Percentiles rank a stretch among this genome's conserved stretches.
Conservation (phyloP, 1,140 invertebrate species). For the Gryon sp. region DNA sequence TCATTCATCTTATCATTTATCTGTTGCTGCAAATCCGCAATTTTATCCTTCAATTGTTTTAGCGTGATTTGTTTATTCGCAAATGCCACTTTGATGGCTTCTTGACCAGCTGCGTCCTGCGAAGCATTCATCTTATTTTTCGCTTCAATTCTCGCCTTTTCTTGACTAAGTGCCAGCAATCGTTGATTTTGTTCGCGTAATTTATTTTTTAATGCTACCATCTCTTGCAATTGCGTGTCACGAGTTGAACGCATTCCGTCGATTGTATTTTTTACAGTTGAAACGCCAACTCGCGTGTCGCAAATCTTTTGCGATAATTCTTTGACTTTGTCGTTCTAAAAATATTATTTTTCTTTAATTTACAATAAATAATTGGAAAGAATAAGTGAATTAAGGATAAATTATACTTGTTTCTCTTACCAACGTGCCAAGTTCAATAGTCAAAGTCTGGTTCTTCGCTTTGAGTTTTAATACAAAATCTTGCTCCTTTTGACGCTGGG, state of each 20-base stretch:
- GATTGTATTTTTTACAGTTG: slow-evolving; percentile 95
- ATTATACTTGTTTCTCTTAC: slow-evolving; percentile 70
- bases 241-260: slow-evolving; percentile 96
- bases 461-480: slow-evolving; percentile 93
- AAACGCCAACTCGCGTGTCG: slow-evolving; percentile 92
- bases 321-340: slow-evolving; percentile 88
- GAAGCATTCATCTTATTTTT: slow-evolving; percentile 84
- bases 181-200: slow-evolving; percentile 92
- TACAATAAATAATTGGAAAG: too few species aligned
- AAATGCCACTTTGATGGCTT: slow-evolving; percentile 84
- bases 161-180: slow-evolving; percentile 88
- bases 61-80: slow-evolving; percentile 91
- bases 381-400: too few species aligned
- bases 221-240: slow-evolving; percentile 93
- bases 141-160: slow-evolving; percentile 89
- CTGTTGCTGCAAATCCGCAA: slow-evolving; percentile 83
- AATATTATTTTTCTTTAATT: slow-evolving; percentile 2
- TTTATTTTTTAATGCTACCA: slow-evolving; percentile 91
- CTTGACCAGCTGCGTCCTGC: slow-evolving; percentile 79
- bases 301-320: slow-evolving; percentile 93
- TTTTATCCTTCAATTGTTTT: slow-evolving; percentile 91
- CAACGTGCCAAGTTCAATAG: slow-evolving; percentile 88
- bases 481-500: slow-evolving; percentile 91
- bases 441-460: slow-evolving; percentile 92
- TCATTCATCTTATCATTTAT: slow-evolving; percentile 89